Evolutionary conservation across 2,113 vertebrate species (phyloP), one percentile per base, ranked within the genome.

Genomic region (Mormyrus lacerda): DNA sequence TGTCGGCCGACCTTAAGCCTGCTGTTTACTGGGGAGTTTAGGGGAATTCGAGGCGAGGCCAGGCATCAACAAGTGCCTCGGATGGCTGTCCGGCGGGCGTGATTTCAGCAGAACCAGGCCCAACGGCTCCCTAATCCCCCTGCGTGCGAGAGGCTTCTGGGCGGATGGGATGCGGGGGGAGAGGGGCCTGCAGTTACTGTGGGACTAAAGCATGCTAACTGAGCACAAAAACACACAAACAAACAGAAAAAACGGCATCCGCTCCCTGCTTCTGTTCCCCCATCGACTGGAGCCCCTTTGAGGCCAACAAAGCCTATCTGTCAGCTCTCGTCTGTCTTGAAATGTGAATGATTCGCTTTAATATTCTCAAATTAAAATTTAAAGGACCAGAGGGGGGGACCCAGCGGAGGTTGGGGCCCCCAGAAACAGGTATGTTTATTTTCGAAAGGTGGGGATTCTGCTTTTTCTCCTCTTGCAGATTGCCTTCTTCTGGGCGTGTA

Each of bases 401-500:
- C 51, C 89, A 87, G 90, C 85, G 3, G 44, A 8, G 24, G 9
- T 85, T 88, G 83, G 83, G 89, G 83, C 76, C 87, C 48, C 91
- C 82, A 89, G 79, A 92, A 95, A 93, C 92, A 94, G 93, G 92
- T 91, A 90, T 91, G 92, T 92, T 95, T 94, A 93, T 94, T 93
- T 93, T 93, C 65, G 50, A 92, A 91, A 82, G 85, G 84, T 88
- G 88, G 84, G 84, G 50, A 42, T 89, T 94, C 92, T 93, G 93
- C 91, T 91, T 93, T 92, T 93, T 91, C 90, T 93, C 92, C 82
- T 35, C 85, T 24, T 90, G 90, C 93, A 94, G 92, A 94, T 95
- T 94, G 91, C 87, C 93, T 95, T 94, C 94, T 95, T 96, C 94
- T 94, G 96, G 96, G 95, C 96, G 96, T 98, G 97, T 97, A 99